Conservation (phyloP, 2,113 vertebrate species). For the Corythaixoides concolor region DNA sequence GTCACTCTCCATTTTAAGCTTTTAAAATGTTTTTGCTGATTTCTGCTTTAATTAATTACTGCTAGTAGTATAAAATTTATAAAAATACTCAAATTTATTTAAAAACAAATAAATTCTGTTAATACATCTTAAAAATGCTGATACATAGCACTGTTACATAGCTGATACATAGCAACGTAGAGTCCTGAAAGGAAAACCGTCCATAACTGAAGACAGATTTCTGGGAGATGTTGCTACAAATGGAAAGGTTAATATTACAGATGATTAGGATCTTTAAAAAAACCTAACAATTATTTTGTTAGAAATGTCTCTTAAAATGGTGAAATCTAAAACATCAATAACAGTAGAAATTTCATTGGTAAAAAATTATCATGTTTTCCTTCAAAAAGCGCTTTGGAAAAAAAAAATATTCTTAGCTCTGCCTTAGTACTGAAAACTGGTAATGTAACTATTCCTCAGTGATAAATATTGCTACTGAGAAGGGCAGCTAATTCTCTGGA, state of each 20-base stretch:
- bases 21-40: neutral
- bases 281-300: neutral
- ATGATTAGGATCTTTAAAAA: neutral
- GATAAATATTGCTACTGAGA: neutral
- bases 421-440: neutral
- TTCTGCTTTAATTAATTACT: neutral
- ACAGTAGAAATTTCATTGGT: neutral
- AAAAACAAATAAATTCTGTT: neutral
- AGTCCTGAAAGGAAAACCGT: neutral
- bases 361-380: neutral
- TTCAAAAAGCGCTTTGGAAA: neutral
- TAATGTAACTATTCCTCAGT: neutral
- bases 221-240: neutral
- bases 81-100: neutral
- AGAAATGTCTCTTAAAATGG: neutral
- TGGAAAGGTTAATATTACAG: neutral
- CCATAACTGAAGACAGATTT: neutral
- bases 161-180: too few relatives aligned
- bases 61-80: neutral
- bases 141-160: neutral
- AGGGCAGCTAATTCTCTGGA: neutral
- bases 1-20: neutral
- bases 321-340: neutral
- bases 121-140: neutral
- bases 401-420: neutral